Conservation (phyloP, 2,888 invertebrate species). For the Pachydiplax longipennis region DNA sequence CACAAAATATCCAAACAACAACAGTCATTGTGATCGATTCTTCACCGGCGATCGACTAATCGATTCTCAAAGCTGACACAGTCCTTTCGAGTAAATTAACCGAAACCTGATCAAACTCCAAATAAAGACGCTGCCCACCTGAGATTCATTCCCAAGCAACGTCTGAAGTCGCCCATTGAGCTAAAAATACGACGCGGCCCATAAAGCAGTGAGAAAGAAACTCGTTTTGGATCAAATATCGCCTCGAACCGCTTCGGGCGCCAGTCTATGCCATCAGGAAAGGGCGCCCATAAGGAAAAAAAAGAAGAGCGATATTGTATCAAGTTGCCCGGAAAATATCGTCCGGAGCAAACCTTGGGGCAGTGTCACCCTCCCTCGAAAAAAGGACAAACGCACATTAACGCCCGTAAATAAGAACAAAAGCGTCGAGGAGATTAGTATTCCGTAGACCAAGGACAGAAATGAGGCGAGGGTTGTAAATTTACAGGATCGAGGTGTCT, state of each 20-base stretch:
- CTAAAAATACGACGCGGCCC: background rate
- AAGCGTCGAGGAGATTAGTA: background rate
- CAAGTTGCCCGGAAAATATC: background rate
- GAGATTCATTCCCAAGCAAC: background rate
- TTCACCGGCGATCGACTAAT: no score
- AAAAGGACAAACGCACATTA: background rate
- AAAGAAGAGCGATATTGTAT: background rate
- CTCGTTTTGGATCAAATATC: slow-evolving; percentile 1
- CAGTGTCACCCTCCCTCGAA: background rate
- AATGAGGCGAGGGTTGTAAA: background rate
- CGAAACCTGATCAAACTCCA: background rate
- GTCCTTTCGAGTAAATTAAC: no score
- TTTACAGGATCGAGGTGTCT: background rate
- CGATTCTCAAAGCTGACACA: no score
- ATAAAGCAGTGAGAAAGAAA: background rate
- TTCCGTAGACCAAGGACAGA: background rate
- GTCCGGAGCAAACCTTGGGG: background rate
- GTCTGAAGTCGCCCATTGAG: background rate
- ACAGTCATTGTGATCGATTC: no score
- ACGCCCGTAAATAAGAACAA: background rate
- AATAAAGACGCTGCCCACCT: background rate
- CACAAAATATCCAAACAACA: no score
- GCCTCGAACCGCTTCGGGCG: background rate
- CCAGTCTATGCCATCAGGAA: background rate
- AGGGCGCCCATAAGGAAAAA: background rate